Conservation (phyloP, 1,140 invertebrate species). For the Spodoptera litura region DNA sequence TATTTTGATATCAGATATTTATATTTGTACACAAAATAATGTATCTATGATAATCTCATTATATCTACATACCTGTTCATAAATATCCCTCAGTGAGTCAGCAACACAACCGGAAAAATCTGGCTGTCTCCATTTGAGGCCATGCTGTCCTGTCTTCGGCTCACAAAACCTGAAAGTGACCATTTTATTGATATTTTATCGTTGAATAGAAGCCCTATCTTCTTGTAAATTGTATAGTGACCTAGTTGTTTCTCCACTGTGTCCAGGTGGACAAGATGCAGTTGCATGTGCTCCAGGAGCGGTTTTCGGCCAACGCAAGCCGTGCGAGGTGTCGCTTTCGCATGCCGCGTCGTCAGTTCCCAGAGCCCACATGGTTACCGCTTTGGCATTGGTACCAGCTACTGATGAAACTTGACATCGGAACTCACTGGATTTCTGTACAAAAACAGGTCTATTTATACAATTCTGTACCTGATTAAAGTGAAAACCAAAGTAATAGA, state of each 20-base stretch:
- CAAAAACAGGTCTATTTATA: not conserved
- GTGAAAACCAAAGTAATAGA: not conserved
- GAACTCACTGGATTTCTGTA: conserved; percentile 83
- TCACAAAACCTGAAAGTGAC: conserved; percentile 79
- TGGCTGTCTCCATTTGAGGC: conserved; percentile 90
- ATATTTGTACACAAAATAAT: not conserved
- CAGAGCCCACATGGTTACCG: conserved; percentile 78
- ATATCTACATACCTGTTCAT: conserved; percentile 89
- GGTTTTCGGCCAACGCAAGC: conserved; percentile 80
- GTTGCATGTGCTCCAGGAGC: conserved; percentile 79
- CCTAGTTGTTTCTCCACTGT: conserved; percentile 80
- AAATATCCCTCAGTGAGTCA: conserved; percentile 88
- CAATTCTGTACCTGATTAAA: not conserved
- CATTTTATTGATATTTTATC: not conserved
- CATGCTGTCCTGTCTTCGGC: conserved; percentile 80
- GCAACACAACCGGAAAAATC: conserved; percentile 91
- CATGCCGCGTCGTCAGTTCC: conserved; percentile 71
- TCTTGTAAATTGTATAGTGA: conserved; percentile 40
- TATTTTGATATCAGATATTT: not conserved
- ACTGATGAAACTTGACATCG: conserved; percentile 83
- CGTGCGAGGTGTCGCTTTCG: conserved; percentile 70
- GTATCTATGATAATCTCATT: not conserved
- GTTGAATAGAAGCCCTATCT: not conserved
- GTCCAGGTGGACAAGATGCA: conserved; percentile 75
- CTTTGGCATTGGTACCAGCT: conserved; percentile 76